Base-by-base conservation (phyloP, 2,797 vertebrate genomes). In the Tangara arthus region DNA sequence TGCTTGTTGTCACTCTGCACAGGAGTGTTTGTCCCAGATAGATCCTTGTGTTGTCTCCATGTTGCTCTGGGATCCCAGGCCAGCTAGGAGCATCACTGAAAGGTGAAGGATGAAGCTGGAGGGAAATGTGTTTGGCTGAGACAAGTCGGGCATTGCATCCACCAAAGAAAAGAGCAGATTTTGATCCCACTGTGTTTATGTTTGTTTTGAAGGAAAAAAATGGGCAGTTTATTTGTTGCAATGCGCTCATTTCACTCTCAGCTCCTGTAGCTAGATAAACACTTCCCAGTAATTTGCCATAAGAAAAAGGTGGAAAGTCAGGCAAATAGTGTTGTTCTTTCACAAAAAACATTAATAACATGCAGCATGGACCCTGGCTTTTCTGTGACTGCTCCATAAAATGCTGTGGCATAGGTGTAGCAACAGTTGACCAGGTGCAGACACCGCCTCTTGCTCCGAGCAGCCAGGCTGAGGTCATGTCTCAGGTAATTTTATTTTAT, bases 1-100 rank as follows among this genome's bases (percentile, higher is more conserved):
- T 55, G 68, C 75, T 82, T 2, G 0, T n/a, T 79, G 75, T 77
- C 79, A 66, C 32, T 39, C 39, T 59, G 77, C 1, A 3, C 2
- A 3, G 57, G 34, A 60, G 37, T 52, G 57, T 59, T 87, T 83
- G 56, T 83, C 60, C 68, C 4, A 4, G 28, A 76, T 14, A 32
- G 46, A 37, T 66, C 23, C 49, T 70, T 0, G 0, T 0, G 0
- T 57, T 64, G 22, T 63, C 46, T 37, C 49, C 11, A 0, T 22
- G 30, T 64, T 2, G 0, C 39, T 49, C 49, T 23, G 39, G 44
- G 23, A 44, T 68, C 34, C 16, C 44, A 30, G 26, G 30, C 17
- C 71, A 71, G 28, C 57, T 66, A 17, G 9, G 12, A 50, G 7
- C 12, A 47, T 39, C 49, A 59, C 44, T 55, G 53, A 32, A 53